phyloP scores from a whole-genome alignment of 2,888 invertebrate genomes.

The Callyntrura sp. region DNA sequence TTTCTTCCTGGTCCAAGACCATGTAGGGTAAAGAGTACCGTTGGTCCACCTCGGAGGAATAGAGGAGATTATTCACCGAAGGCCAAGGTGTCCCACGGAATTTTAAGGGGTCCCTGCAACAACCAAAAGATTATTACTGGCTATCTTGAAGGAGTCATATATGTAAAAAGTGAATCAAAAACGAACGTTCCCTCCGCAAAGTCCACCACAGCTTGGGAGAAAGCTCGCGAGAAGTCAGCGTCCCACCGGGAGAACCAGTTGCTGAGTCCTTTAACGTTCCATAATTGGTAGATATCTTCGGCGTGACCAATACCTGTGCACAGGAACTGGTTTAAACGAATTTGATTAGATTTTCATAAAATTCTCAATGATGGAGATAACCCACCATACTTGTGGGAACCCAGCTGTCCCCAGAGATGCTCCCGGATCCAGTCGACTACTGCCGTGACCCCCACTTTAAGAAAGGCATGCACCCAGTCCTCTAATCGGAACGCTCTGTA shows the following conservation, averaged over 20 bases:
- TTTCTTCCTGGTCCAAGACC: background rate
- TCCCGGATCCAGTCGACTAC: background rate
- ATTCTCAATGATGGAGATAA: background rate
- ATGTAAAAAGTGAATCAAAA: no score
- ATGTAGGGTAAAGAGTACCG: background rate
- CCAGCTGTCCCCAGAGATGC: no score
- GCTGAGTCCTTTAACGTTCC: background rate
- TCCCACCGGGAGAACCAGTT: background rate
- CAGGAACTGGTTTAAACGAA: background rate
- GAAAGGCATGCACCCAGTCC: background rate
- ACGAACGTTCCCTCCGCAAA: conserved; percentile 12
- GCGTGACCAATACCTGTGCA: background rate
- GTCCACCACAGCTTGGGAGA: background rate
- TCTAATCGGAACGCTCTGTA: background rate
- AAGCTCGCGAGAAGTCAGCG: background rate
- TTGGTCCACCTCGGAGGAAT: background rate
- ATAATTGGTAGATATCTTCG: background rate
- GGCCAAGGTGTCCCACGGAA: conserved; percentile 18
- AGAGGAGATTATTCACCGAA: background rate
- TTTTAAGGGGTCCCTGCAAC: background rate
- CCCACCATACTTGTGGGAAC: background rate
- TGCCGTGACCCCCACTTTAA: background rate
- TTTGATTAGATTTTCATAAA: background rate
- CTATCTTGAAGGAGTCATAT: no score
- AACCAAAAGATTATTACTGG: background rate